Base-by-base conservation (phyloP, 2,113 vertebrate genomes). In the Hippocampus barbouri region DNA sequence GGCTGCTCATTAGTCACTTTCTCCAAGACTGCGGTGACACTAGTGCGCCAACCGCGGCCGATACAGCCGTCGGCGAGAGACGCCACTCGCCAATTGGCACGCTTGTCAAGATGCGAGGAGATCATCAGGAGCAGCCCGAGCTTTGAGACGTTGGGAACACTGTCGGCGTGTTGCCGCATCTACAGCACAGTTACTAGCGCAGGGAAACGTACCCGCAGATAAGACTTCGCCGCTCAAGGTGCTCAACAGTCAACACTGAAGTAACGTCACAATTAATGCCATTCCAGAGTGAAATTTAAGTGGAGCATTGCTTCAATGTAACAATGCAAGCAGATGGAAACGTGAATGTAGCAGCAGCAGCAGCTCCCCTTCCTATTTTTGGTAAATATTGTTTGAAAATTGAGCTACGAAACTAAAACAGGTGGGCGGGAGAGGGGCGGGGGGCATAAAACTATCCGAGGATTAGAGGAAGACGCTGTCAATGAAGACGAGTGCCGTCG, bases 1-100 rank as follows among this genome's bases (percentile, higher is more conserved):
- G 30, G 78, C 73, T 84, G 80, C 86, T 86, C 84, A 90, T 90
- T 89, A 88, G 87, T 83, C 79, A 77, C 75, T 78, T 79, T 86
- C 75, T 61, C 81, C 4, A 57, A 51, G 80, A 74, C 73, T 65
- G 53, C 61, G 38, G 67, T 66, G 80, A 86, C 80, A 79, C 67
- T 43, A 14, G 66, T 53, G 53, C 68, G n/a, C 23, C 2, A 5
- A 1, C 20, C 75, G 66, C n/a, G 6, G 70, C 74, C 75, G 72
- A 76, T 59, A 69, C 70, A 1, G 71, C 76, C 79, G 67, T 82
- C 80, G 82, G 78, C 83, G 20, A 70, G 66, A 9, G 10, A 15
- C 18, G 72, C 76, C 72, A 68, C 81, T 83, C 80, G 61, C 72
- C 73, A 56, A 73, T 68, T 76, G 68, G 73, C 75, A 77, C 56